Conservation (phyloP, 2,113 vertebrate species). For the Marmota flaviventris region DNA sequence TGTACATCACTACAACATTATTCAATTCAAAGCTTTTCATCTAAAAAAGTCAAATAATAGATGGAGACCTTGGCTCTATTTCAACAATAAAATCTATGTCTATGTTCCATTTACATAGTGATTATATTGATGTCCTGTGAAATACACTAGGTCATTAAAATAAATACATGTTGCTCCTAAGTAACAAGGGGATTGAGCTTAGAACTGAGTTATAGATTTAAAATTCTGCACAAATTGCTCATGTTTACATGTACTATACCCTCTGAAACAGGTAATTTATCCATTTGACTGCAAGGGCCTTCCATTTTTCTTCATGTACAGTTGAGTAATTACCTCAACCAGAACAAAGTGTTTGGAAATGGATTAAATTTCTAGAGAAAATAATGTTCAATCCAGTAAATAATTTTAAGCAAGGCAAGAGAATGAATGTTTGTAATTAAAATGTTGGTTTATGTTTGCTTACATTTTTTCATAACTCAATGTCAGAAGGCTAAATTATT, state of each 20-base stretch:
- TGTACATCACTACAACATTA: neutral
- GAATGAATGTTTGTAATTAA: constrained; percentile 49
- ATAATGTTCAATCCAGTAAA: neutral
- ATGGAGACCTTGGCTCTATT: neutral
- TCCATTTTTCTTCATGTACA: constrained; percentile 28
- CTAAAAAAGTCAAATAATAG: constrained; percentile 21
- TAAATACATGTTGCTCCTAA: neutral
- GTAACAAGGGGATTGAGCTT: neutral
- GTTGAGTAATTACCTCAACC: constrained; percentile 62
- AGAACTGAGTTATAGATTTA: constrained; percentile 1
- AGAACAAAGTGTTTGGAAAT: neutral
- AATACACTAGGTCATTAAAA: neutral
- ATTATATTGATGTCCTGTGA: neutral
- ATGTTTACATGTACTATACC: constrained; percentile 24
- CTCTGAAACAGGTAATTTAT: constrained; percentile 29
- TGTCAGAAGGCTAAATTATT: constrained; percentile 42
- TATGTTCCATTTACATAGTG: neutral
- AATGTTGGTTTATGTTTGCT: neutral
- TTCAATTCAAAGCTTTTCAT: neutral
- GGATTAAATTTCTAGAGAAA: constrained; percentile 45
- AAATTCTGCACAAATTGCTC: neutral
- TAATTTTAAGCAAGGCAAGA: constrained; percentile 27
- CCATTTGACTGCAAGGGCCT: neutral
- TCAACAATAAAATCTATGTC: neutral
- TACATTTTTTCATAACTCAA: neutral